These are phyloP conservation scores for Pagetopsis macropterus DNA, from an alignment of 2,797 vertebrate species.

Conservation along the genomic window DNA sequence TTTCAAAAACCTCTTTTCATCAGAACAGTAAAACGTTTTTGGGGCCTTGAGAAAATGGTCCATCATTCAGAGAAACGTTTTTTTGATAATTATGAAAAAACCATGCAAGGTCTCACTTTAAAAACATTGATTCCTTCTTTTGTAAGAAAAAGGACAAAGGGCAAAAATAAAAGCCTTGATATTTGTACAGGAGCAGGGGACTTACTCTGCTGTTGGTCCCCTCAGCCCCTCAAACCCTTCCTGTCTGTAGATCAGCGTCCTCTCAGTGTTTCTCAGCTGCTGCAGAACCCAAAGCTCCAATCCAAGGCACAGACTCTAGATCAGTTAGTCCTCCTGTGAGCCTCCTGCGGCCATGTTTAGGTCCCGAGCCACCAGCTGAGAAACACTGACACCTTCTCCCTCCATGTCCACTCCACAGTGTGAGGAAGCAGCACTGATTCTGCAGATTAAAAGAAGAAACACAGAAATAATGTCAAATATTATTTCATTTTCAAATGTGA, in stretches of 20 bases:
- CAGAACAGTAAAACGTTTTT: slow-evolving; percentile 26
- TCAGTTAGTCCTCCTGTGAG: background rate
- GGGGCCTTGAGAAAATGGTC: slow-evolving; percentile 34
- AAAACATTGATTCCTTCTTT: slow-evolving; percentile 33
- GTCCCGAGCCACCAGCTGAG: slow-evolving; percentile 54
- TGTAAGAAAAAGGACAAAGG: slow-evolving; percentile 51
- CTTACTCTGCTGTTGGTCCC: slow-evolving; percentile 56
- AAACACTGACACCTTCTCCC: slow-evolving; percentile 40
- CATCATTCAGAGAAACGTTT: slow-evolving; percentile 76
- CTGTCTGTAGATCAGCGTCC: fast-evolving
- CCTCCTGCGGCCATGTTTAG: slow-evolving; percentile 23
- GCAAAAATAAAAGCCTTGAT: slow-evolving; percentile 46
- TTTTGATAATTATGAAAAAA: slow-evolving; percentile 76
- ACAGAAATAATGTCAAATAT: too few relatives aligned
- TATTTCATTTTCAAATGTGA: too few relatives aligned
- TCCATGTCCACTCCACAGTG: slow-evolving; percentile 18
- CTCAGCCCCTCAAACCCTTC: slow-evolving; percentile 23
- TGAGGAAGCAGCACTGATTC: slow-evolving; percentile 18
- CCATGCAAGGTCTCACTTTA: slow-evolving; percentile 76
- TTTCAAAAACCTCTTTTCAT: slow-evolving; percentile 52
- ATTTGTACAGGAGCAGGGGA: slow-evolving; percentile 41
- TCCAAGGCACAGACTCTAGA: slow-evolving; percentile 20
- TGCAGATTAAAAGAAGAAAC: background rate
- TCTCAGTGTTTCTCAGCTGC: slow-evolving; percentile 58
- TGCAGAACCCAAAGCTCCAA: slow-evolving; percentile 33